Base-by-base conservation (phyloP, 2,888 invertebrate genomes). In the Cheilosia vulpina region DNA sequence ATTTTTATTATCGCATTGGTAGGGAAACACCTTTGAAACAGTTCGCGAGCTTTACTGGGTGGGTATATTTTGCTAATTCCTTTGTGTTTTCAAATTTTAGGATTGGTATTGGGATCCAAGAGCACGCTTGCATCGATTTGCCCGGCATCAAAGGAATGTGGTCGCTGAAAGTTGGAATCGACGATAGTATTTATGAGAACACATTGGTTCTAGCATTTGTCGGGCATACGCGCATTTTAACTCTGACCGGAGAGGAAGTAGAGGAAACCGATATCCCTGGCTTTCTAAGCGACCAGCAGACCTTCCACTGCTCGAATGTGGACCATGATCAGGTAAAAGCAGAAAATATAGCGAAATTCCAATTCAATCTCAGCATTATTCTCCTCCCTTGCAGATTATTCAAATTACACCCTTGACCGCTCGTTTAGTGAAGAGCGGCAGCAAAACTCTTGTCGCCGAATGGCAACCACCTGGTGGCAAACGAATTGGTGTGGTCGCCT, bases 61-160 rank as follows among this genome's bases (percentile, higher is more conserved):
- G 7, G 7, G 9, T 34, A 11, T 38, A 13, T 4, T 38, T 13
- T 38, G 4, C 0, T 4, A 13, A 38, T 34, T 34, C 11, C 11
- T 34, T 9, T 38, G 11, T 38, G 34, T 3, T 38, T 3, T 38
- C 1, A 4, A 13, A 17, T 60, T 41, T 41, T 9, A 94, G 99
- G 88, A 99, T 99, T 93, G 99, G 99, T 4, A 99, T 99, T 90
- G 99, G 99, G 3, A 99, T 99, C 82, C 98, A 99, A 88, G 99
- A 99, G 92, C 97, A 98, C 91, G 99, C 99, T 0, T 97, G 97
- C 62, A 99, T 99, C 87, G 99, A 99, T 93, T 93, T 99, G 88
- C 96, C 97, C 5, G 98, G 98, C 68, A 98, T 99, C 87, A 99
- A 99, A 93, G 99, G 98, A 87, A 98, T 99, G 95, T 99, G 99